These are phyloP conservation scores for Sceloporus undulatus DNA, from an alignment of 2,113 vertebrate genomes.

Conservation along the genomic window DNA sequence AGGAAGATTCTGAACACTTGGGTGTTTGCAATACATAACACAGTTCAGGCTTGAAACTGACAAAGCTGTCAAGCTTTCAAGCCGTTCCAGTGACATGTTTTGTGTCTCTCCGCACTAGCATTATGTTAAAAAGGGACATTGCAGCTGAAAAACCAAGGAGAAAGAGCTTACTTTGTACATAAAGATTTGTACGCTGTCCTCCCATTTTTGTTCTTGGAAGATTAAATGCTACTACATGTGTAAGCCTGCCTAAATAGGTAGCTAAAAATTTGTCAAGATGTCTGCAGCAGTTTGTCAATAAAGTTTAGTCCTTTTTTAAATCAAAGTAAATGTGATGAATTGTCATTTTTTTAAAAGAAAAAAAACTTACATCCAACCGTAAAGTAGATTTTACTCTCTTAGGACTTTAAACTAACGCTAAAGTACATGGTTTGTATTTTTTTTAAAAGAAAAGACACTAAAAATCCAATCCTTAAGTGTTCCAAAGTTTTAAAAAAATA, in stretches of 20 bases:
- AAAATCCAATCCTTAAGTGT: constrained; percentile 72
- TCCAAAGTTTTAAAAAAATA: constrained; percentile 68
- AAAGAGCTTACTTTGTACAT: constrained; percentile 87
- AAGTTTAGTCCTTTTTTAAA: constrained; percentile 96
- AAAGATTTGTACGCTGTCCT: constrained; percentile 86
- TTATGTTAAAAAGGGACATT: constrained; percentile 87
- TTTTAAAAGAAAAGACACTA: constrained; percentile 41
- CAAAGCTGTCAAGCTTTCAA: constrained; percentile 50
- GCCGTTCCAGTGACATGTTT: constrained; percentile 63
- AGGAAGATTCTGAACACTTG: constrained; percentile 37
- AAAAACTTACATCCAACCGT: constrained; percentile 73
- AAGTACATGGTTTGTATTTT: constrained; percentile 77
- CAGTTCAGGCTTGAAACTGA: constrained; percentile 51
- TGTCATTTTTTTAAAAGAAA: constrained; percentile 84
- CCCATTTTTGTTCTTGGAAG: constrained; percentile 84
- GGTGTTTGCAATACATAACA: constrained; percentile 56
- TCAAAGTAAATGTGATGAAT: constrained; percentile 92
- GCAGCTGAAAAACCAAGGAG: constrained; percentile 82
- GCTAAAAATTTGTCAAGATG: constrained; percentile 93
- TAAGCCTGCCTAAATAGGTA: constrained; percentile 97
- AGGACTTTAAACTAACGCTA: constrained; percentile 78
- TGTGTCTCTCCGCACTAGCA: constrained; percentile 81
- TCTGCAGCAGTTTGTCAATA: constrained; percentile 97
- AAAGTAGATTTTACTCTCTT: constrained; percentile 78
- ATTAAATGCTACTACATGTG: constrained; percentile 88